These are phyloP conservation scores for Polypedilum pembai DNA, from an alignment of 1,140 invertebrate genomes.

Conservation along the genomic window DNA sequence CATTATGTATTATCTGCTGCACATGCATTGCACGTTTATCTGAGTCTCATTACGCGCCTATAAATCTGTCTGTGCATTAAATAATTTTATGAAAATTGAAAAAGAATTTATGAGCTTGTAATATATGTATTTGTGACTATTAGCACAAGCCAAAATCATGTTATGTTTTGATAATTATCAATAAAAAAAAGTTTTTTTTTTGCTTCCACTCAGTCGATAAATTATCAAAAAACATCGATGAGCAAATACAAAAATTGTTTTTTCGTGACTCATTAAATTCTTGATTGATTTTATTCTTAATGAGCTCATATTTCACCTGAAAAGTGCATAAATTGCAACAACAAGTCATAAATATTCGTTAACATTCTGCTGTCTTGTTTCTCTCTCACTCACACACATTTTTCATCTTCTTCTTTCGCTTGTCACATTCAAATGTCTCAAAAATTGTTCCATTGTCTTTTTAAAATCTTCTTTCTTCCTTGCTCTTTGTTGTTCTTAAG, in stretches of 20 bases:
- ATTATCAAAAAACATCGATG: no score
- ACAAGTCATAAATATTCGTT: conserved; percentile 22
- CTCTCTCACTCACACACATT: background rate
- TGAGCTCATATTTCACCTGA: background rate
- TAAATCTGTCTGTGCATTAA: background rate
- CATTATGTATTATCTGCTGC: background rate
- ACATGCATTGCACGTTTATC: background rate
- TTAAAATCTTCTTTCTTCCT: background rate
- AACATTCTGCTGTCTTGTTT: background rate
- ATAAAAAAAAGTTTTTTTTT: conserved; percentile 23
- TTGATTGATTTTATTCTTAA: background rate
- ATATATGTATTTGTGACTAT: background rate
- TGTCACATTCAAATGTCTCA: conserved; percentile 5
- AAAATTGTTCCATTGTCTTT: conserved; percentile 11
- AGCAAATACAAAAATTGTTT: background rate
- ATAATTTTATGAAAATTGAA: background rate
- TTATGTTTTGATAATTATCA: conserved; percentile 14
- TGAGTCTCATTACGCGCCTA: background rate
- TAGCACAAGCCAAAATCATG: conserved; percentile 24
- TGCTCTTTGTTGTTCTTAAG: background rate
- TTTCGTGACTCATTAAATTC: background rate
- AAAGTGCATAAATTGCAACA: background rate
- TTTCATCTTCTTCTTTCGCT: background rate
- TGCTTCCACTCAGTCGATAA: background rate
- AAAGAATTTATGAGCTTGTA: background rate